A percentile compares a stretch with the other conserved stretches of the same genome.
Evolutionary conservation across 2,113 vertebrate species (phyloP).

Genomic region (Thermophis baileyi): DNA sequence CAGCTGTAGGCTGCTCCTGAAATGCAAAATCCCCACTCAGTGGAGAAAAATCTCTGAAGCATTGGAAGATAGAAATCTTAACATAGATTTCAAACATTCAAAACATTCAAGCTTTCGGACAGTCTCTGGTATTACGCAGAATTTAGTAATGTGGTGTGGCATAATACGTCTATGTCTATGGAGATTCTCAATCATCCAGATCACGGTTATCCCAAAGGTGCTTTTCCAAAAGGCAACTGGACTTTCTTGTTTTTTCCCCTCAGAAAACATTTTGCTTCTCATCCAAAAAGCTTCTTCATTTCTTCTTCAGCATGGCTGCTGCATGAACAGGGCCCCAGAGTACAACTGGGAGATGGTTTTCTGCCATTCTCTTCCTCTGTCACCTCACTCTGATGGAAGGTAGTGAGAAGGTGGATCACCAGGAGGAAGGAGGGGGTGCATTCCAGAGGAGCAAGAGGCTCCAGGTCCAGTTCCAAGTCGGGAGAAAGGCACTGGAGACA

Average conservation of each 20-base stretch:
- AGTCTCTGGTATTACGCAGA: neutral
- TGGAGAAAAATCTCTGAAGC: neutral
- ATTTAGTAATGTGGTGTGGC: neutral
- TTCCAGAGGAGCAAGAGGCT: neutral
- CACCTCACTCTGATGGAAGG: neutral
- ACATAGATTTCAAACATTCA: neutral
- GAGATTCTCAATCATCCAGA: neutral
- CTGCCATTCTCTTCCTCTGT: neutral
- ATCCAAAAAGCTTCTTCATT: neutral
- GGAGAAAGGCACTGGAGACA: no score
- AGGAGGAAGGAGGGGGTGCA: neutral
- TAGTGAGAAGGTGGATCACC: neutral
- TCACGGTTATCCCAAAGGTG: neutral
- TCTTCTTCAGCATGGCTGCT: neutral
- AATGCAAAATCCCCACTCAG: neutral
- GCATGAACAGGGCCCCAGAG: neutral
- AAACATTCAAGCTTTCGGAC: neutral
- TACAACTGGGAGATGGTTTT: neutral
- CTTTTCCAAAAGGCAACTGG: neutral
- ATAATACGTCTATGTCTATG: neutral
- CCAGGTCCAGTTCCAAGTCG: no score
- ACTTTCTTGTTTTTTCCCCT: neutral
- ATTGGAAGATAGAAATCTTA: neutral
- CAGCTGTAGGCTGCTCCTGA: neutral
- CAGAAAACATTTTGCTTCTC: neutral